A percentile compares a stretch with the other conserved stretches of the same genome.
Conservation (phyloP, 2,797 vertebrate species). For the Sebastes nivosus region DNA sequence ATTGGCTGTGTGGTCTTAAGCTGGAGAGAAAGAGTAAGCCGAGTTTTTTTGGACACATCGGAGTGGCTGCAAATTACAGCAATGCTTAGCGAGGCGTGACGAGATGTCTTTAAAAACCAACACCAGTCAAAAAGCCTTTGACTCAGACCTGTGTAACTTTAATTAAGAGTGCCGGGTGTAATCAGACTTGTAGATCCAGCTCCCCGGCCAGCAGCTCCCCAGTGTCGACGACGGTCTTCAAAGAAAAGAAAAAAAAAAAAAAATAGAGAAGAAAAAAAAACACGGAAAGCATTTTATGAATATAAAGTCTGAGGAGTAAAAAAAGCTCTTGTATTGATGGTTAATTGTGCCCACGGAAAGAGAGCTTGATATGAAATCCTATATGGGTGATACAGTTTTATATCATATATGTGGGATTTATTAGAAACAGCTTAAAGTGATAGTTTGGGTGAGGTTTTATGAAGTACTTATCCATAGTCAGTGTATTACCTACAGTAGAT, state of each 20-base stretch:
- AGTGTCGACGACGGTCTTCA: conserved; percentile 59
- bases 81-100: conserved; percentile 76
- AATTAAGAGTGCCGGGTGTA: conserved; percentile 77
- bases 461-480: neutral
- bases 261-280: conserved; percentile 7
- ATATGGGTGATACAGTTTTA: neutral
- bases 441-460: neutral
- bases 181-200: conserved; percentile 76
- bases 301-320: conserved; percentile 40
- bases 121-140: conserved; percentile 78
- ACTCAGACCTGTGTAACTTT: conserved; percentile 79
- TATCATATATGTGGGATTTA: neutral
- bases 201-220: conserved; percentile 65
- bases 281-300: conserved; percentile 64
- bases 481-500: neutral
- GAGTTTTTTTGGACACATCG: conserved; percentile 63
- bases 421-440: neutral
- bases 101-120: conserved; percentile 81
- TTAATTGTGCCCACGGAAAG: conserved; percentile 46
- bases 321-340: conserved; percentile 38
- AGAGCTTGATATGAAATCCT: conserved; percentile 17
- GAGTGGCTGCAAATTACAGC: conserved; percentile 79
- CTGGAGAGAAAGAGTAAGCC: conserved; percentile 54
- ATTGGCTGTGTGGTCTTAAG: conserved; percentile 72
- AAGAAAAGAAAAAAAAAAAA: conserved; percentile 42